Percentiles rank a stretch among this genome's conserved stretches.
phyloP scores from a whole-genome alignment of 2,113 vertebrate species.

The Diadophis punctatus region DNA sequence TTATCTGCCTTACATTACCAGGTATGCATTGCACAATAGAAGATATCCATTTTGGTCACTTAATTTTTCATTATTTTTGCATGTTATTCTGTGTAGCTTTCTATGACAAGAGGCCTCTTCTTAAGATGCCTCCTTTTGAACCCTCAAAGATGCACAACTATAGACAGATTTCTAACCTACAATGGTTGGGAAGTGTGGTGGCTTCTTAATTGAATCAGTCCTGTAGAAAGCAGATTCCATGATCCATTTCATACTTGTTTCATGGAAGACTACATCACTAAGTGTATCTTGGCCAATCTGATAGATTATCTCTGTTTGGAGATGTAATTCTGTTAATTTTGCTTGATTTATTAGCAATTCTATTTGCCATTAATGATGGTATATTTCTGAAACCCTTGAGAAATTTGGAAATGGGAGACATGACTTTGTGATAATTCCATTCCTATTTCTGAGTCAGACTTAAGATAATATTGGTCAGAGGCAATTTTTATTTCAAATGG shows the following conservation, averaged over 20 bases:
- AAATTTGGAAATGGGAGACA: background rate
- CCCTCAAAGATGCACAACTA: background rate
- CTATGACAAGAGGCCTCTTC: background rate
- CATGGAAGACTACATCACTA: background rate
- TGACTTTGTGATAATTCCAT: background rate
- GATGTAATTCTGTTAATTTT: background rate
- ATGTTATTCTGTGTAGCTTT: background rate
- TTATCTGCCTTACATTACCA: conserved; percentile 96
- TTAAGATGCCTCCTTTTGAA: background rate
- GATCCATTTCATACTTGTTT: background rate
- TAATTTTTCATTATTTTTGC: background rate
- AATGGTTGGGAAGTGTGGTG: background rate
- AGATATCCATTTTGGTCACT: background rate
- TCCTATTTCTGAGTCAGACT: background rate
- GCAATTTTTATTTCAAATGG: background rate
- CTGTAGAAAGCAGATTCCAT: background rate
- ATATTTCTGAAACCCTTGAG: background rate
- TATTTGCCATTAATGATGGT: background rate
- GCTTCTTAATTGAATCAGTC: background rate
- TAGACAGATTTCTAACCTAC: background rate
- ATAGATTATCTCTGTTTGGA: background rate
- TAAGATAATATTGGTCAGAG: background rate
- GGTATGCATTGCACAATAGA: conserved; percentile 69
- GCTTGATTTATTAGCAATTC: background rate
- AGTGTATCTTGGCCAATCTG: background rate